Base-by-base conservation (phyloP, 1,140 invertebrate species). In the Teleopsis dalmanni region DNA sequence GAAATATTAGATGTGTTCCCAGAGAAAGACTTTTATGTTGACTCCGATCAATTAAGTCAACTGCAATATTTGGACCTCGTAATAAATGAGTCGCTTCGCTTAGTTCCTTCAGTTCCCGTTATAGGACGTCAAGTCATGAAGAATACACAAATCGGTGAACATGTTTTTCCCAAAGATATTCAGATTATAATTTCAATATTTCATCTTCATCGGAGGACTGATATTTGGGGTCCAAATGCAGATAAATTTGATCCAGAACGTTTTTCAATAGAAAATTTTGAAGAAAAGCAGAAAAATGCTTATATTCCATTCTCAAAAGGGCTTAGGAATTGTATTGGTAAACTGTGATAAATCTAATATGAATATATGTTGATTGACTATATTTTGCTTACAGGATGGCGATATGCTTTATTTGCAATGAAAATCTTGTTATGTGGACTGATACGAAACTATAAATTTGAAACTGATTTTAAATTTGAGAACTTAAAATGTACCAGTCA, bases 161-260 rank as follows among this genome's bases (percentile, higher is more conserved):
- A 50, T 25, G 9, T 16, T 14, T 47, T 56, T n/a, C 49, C 54
- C 14, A 44, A 38, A 10, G 47, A 45, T 23, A 49, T 53, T 11
- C 37, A 37, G 18, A 34, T 56, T 18, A 27, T 51, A 16, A 38
- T 56, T 18, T 26, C 44, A 2, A 53, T 56, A 27, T 56, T 51
- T 38, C 33, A 38, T 36, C 19, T 70, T 56, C 69, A 70, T 63
- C 60, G 66, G 16, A 16, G 40, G n/a, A 29, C 26, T 26, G 37
- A 42, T 22, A 27, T 48, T 14, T 57, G 56, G 56, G 53, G 74
- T 52, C 70, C 76, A 14, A 67, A 82, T 40, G 80, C 81, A 3
- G 71, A 79, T 21, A 52, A 56, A n/a, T 83, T 80, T 57, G 68
- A 81, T 60, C 80, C 80, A 0, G 76, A 81, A 36, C 60, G 78